Evolutionary conservation across 2,797 vertebrate species (phyloP).

Genomic region (Melanotaenia parkinsoni): DNA sequence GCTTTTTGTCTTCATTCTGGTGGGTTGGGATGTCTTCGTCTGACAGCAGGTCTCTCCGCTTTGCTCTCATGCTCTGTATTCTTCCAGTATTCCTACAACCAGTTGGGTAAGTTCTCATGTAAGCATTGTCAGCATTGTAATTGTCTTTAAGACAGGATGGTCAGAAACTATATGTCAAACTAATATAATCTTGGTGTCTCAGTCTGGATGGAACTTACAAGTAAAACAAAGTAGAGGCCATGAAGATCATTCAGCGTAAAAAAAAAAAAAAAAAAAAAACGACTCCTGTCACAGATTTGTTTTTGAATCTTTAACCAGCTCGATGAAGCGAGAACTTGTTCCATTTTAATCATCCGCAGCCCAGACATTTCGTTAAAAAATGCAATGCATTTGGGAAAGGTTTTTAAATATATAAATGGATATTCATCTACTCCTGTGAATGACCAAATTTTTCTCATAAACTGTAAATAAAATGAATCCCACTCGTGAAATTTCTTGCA

Average conservation of each 20-base stretch:
- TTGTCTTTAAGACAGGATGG: background rate
- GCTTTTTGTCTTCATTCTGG: constrained; percentile 43
- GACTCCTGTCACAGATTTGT: too few species aligned
- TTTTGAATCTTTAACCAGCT: too few species aligned
- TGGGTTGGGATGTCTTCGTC: constrained; percentile 9
- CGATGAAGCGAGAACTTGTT: too few species aligned
- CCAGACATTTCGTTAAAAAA: too few species aligned
- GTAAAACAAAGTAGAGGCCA: too few species aligned
- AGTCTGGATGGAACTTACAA: too few species aligned
- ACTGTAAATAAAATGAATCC: background rate
- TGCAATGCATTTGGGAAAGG: too few species aligned
- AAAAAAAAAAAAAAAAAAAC: too few species aligned
- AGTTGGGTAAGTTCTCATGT: background rate
- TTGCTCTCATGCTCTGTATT: constrained; percentile 2
- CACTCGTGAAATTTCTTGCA: background rate
- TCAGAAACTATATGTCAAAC: background rate
- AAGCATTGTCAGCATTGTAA: background rate
- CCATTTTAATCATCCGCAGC: too few species aligned
- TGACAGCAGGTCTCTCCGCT: background rate
- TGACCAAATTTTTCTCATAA: background rate
- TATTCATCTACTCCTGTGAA: background rate
- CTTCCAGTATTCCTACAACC: background rate
- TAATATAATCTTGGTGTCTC: too few species aligned
- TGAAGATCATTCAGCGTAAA: too few species aligned
- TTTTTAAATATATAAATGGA: too few species aligned